Percentiles rank a stretch among this genome's conserved stretches.
phyloP scores from a whole-genome alignment of 2,797 vertebrate species.

The Rhyacichthys aspro region DNA sequence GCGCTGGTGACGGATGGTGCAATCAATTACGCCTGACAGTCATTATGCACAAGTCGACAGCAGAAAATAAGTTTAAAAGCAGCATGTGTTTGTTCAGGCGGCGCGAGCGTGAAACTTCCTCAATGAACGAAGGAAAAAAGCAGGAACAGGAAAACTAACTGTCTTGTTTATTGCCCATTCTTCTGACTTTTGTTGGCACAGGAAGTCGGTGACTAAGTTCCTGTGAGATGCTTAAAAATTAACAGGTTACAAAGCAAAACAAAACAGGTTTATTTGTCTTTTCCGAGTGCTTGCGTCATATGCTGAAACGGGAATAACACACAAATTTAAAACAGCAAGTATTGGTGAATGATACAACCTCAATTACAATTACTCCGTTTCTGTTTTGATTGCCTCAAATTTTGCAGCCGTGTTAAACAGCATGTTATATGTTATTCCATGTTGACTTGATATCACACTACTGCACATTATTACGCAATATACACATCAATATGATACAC shows the following conservation, averaged over 20 bases:
- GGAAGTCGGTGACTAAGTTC: constrained; percentile 26
- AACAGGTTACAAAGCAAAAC: not conserved
- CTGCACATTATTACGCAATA: too few relatives aligned
- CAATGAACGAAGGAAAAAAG: constrained; percentile 24
- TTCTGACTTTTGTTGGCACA: constrained; percentile 15
- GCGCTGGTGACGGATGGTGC: constrained; percentile 16
- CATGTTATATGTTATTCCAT: too few relatives aligned
- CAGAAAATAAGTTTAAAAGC: constrained; percentile 43
- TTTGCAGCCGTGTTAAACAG: too few relatives aligned
- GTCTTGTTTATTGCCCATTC: constrained; percentile 24
- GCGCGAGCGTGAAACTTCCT: constrained; percentile 34
- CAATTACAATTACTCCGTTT: too few relatives aligned
- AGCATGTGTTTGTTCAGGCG: constrained; percentile 55
- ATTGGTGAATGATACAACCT: not conserved
- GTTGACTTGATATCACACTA: too few relatives aligned
- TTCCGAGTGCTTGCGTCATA: not conserved
- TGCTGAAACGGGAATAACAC: too few relatives aligned
- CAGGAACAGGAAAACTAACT: constrained; percentile 35
- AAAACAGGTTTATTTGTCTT: not conserved
- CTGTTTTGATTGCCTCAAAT: too few relatives aligned
- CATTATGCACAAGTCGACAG: constrained; percentile 57
- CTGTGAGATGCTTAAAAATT: constrained; percentile 7
- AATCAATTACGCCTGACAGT: constrained; percentile 64
- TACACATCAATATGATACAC: too few relatives aligned
- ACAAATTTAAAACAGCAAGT: not conserved